phyloP scores from a whole-genome alignment of 2,797 vertebrate genomes.

The Fratercula arctica region DNA sequence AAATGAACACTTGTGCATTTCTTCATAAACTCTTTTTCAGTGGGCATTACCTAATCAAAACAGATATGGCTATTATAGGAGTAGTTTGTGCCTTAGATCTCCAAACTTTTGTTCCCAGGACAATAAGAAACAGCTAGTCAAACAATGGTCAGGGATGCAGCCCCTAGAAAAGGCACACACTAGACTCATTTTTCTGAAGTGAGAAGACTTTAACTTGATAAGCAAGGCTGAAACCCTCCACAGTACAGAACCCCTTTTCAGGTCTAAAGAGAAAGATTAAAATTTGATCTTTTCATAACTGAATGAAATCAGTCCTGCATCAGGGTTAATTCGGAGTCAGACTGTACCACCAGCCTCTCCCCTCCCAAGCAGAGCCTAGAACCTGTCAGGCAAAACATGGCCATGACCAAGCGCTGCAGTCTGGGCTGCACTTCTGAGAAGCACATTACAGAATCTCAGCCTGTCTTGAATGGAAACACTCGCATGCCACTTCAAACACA shows the following conservation, averaged over 20 bases:
- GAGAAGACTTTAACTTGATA: neutral
- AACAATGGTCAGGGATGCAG: neutral
- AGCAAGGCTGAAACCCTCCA: neutral
- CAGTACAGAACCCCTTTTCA: neutral
- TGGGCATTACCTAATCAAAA: constrained; percentile 15
- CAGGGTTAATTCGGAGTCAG: neutral
- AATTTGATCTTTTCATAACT: neutral
- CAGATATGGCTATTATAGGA: neutral
- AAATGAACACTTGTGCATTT: neutral
- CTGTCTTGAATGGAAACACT: neutral
- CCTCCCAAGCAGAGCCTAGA: neutral
- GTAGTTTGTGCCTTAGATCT: neutral
- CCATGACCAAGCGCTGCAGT: neutral
- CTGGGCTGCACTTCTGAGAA: neutral
- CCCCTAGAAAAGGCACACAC: neutral
- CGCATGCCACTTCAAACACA: neutral
- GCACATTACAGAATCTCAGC: neutral
- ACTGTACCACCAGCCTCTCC: neutral
- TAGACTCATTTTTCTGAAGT: constrained; percentile 1
- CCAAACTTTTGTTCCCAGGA: neutral
- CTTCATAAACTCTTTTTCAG: neutral
- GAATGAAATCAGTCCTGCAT: neutral
- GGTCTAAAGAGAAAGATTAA: neutral
- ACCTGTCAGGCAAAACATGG: neutral
- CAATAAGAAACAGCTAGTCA: neutral